Percentiles rank a stretch among this genome's conserved stretches.
phyloP scores from a whole-genome alignment of 2,888 invertebrate species.

The Beris morrisii region DNA sequence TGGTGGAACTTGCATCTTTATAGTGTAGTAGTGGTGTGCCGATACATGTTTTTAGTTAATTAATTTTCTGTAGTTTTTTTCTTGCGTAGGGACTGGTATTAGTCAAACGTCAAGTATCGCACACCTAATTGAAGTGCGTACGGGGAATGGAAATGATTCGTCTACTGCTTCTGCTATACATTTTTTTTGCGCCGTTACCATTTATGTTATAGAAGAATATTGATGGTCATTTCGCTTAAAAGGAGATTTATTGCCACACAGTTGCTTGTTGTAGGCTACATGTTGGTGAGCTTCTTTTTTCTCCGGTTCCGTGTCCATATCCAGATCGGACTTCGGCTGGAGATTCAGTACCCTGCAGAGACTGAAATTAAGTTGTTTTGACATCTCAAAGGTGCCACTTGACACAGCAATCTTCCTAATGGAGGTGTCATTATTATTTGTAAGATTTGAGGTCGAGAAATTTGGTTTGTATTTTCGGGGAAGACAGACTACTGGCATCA shows the following conservation, averaged over 20 bases:
- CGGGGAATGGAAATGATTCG: conserved; percentile 10
- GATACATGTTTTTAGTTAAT: conserved; percentile 24
- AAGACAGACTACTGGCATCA: too few relatives aligned
- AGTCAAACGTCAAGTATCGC: conserved; percentile 8
- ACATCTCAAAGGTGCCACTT: too few relatives aligned
- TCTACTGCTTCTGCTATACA: not conserved
- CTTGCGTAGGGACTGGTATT: not conserved
- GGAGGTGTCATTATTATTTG: too few relatives aligned
- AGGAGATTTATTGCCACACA: too few relatives aligned
- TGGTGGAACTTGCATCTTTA: not conserved
- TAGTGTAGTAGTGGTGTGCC: conserved; percentile 3
- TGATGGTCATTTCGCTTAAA: not conserved
- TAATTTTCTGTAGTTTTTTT: conserved; percentile 17
- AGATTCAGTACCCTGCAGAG: conserved; percentile 5
- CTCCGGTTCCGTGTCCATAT: not conserved
- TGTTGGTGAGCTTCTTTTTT: too few relatives aligned
- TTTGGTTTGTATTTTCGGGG: too few relatives aligned
- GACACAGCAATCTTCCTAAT: too few relatives aligned
- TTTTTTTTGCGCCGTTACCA: not conserved
- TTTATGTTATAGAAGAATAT: not conserved
- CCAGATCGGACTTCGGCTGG: not conserved
- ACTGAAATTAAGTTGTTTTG: conserved; percentile 24
- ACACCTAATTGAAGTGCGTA: conserved; percentile 16
- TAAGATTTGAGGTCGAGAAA: too few relatives aligned
- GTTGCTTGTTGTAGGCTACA: too few relatives aligned